Evolutionary conservation across 2,113 vertebrate species (phyloP), one percentile per base, ranked within the genome.

Genomic region (Todiramphus chloris): DNA sequence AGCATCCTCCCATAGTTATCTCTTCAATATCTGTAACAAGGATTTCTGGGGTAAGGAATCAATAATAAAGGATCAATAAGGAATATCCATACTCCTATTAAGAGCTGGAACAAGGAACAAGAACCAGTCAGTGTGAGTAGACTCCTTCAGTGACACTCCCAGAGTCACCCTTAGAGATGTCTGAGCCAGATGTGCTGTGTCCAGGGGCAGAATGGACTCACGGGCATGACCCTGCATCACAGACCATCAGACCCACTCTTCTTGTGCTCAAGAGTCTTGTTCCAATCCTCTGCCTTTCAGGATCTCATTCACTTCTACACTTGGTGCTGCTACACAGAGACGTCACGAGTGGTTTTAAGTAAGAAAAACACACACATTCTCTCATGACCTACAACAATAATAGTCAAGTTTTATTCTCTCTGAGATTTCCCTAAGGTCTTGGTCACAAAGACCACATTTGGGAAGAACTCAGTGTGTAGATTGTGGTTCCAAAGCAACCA

Each of bases 221-320:
- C 3, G 8, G 16, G 6, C 5, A 2, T 2, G 15, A 44, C 13
- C 50, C 35, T 73, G n/a, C 55, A 62, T 15, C 27, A 17, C 0
- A 3, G 56, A 28, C 62, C 68, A n/a, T 25, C 35, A 58, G 44
- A 43, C 3, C 37, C 7, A 27, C 51, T 67, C 58, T 60, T 68
- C 48, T 53, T 41, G 50, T 5, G 0, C 17, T 30, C 6, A 2
- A 21, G 37, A 24, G n/a, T 2, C 21, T 55, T 55, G 20, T 7
- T 56, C 70, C 9, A 2, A 39, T 4, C 18, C 9, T 33, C 20
- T 12, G 27, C 18, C 43, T 68, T 50, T 67, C 0, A 4, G 64
- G 33, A 53, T 33, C 60, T 35, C 9, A 1, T 14, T 55, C 59
- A 1, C 24, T 5, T 16, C 39, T 50, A 37, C 5, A 0, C 51